These are phyloP conservation scores for Dicaeum eximium DNA, from an alignment of 2,113 vertebrate species.

Conservation along the genomic window DNA sequence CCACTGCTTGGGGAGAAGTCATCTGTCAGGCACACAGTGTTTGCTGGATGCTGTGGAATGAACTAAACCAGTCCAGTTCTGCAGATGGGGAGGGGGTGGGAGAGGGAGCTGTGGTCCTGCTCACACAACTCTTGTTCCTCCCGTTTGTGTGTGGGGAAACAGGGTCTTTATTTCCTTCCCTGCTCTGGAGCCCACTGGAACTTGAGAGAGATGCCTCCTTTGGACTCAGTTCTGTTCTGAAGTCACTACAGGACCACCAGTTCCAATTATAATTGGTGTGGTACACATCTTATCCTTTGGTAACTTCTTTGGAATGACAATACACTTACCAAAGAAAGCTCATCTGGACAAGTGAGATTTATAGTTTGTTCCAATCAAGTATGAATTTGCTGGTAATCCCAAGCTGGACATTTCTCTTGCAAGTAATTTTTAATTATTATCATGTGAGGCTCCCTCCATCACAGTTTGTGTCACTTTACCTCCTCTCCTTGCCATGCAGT, in stretches of 20 bases:
- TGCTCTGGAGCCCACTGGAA: background rate
- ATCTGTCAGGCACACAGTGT: accelerated
- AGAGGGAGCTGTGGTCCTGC: background rate
- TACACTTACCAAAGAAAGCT: background rate
- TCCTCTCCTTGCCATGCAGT: background rate
- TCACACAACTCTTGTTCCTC: background rate
- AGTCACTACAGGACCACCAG: background rate
- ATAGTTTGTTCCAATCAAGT: background rate
- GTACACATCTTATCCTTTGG: background rate
- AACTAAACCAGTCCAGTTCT: background rate
- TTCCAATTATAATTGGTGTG: background rate
- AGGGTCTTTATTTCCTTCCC: background rate
- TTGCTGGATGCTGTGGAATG: background rate
- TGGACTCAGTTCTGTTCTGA: background rate
- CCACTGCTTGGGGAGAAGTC: background rate
- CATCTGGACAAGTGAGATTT: background rate
- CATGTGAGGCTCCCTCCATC: background rate
- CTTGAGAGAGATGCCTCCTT: background rate
- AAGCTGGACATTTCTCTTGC: background rate
- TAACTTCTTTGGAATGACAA: background rate
- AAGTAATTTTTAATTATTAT: background rate
- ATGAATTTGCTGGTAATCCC: background rate
- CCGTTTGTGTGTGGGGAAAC: background rate
- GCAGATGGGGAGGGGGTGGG: background rate
- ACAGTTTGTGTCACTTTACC: background rate